A percentile compares a stretch with the other conserved stretches of the same genome.
Conservation (phyloP, 2,113 vertebrate species). For the Amia ocellicauda region DNA sequence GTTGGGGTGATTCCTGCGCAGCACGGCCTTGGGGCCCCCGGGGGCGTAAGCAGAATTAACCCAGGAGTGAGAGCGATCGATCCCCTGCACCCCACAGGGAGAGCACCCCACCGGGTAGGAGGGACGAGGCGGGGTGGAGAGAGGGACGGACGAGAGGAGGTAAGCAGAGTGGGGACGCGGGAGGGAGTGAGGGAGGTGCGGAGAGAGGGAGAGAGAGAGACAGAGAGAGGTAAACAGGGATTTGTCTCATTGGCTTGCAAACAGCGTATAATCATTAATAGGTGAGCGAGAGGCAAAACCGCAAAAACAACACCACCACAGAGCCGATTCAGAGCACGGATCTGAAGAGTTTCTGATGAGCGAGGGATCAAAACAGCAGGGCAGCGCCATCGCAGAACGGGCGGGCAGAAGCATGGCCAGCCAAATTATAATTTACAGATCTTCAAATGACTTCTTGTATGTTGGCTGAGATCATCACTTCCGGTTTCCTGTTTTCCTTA, state of each 20-base stretch:
- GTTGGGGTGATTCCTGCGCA: constrained; percentile 76
- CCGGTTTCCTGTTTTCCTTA: too few relatives aligned
- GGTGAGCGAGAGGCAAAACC: constrained; percentile 35
- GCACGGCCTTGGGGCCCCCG: constrained; percentile 82
- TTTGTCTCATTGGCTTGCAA: too few relatives aligned
- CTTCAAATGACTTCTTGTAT: too few relatives aligned
- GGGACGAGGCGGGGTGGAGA: not conserved
- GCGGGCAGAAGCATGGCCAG: too few relatives aligned
- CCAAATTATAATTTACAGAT: too few relatives aligned
- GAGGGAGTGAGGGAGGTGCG: constrained; percentile 1
- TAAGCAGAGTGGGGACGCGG: not conserved
- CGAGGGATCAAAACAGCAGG: not conserved
- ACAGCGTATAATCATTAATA: too few relatives aligned
- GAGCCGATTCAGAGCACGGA: too few relatives aligned
- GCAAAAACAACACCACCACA: constrained; percentile 29
- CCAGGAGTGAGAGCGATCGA: constrained; percentile 94
- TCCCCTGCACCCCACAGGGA: constrained; percentile 68
- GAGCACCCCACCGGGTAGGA: constrained; percentile 47
- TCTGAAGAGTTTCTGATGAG: too few relatives aligned
- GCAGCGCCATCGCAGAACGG: too few relatives aligned
- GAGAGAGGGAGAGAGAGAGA: constrained; percentile 20
- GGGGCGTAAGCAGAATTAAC: constrained; percentile 91
- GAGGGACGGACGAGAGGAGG: constrained; percentile 14
- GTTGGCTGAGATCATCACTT: too few relatives aligned
- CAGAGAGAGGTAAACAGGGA: constrained; percentile 36